A percentile compares a stretch with the other conserved stretches of the same genome.
Conservation (phyloP, 1,140 invertebrate species). For the Coenobita brevimanus region DNA sequence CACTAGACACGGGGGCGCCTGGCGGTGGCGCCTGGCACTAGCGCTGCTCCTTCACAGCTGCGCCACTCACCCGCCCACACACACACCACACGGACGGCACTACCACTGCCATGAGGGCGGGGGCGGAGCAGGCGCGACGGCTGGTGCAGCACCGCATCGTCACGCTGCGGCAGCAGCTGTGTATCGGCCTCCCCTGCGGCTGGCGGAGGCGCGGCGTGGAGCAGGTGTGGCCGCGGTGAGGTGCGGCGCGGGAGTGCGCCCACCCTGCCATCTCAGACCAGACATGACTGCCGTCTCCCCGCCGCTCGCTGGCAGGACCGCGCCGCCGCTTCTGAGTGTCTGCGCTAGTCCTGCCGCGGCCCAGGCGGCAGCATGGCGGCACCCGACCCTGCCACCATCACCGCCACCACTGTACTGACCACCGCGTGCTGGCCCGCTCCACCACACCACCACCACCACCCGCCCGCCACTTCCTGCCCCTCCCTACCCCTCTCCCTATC, state of each 20-base stretch:
- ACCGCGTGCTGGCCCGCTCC: conserved; percentile 41
- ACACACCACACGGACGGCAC: too few relatives aligned
- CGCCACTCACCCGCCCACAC: too few relatives aligned
- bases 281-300: conserved; percentile 30
- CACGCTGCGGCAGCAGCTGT: too few relatives aligned
- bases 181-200: conserved; percentile 11
- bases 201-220: background rate
- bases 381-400: too few relatives aligned
- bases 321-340: conserved; percentile 39
- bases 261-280: background rate
- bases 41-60: too few relatives aligned
- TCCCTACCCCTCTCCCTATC: conserved; percentile 35
- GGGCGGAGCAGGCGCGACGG: too few relatives aligned
- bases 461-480: conserved; percentile 19
- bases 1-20: too few relatives aligned
- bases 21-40: too few relatives aligned
- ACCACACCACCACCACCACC: conserved; percentile 43
- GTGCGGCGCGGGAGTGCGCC: conserved; percentile 4
- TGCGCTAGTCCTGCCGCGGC: conserved; percentile 31
- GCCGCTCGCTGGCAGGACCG: conserved; percentile 28
- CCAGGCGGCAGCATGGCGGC: too few relatives aligned
- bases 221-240: background rate
- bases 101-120: too few relatives aligned
- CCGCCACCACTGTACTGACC: conserved; percentile 50
- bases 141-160: too few relatives aligned